Base-by-base conservation (phyloP, 2,113 vertebrate species). In the Aspiorhynchus laticeps region DNA sequence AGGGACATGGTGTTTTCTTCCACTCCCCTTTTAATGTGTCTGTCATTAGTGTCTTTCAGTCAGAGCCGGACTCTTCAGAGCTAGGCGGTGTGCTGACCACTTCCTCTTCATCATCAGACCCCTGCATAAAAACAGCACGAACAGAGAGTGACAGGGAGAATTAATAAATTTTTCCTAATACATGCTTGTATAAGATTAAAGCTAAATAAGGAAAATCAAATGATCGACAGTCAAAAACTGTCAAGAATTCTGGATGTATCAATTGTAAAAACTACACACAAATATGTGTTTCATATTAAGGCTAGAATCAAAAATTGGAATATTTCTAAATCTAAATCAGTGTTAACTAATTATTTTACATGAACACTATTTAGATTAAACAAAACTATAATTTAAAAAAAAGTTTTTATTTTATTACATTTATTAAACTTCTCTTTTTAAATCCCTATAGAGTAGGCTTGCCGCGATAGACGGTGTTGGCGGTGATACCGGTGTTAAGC, bases 31-130 rank as follows among this genome's bases (percentile, higher is more conserved):
- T 65, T 73, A 41, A 59, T 59, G 56, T 33, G 4, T 61, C 9
- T 26, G 6, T 73, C 17, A 51, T 81, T 41, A 10, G 28, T 83
- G 69, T 59, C 19, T 91, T 94, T 0, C 86, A 93, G 75, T 92
- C 93, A 33, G 95, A 96, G 0, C 85, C 95, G 0, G 96, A 96
- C 7, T 96, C 95, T 76, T 95, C 95, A 0, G 96, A 96, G 91
- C 95, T 96, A 14, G 93, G 92, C 2, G 96, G 90, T 0, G 92
- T 94, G 88, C 95, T 97, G 90, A 93, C 93, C 0, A 88, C 91
- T 28, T 96, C 96, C 14, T 95, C 96, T 67, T 97, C 96, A 78
- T 95, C 95, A 86, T 96, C 96, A 33, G 89, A 90, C 43, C 81
- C 88, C 90, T 91, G 75, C 15, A 28, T 38, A 84, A 51, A 84